A percentile compares a stretch with the other conserved stretches of the same genome.
phyloP scores from a whole-genome alignment of 2,888 invertebrate genomes.

The Aphrophora alni region DNA sequence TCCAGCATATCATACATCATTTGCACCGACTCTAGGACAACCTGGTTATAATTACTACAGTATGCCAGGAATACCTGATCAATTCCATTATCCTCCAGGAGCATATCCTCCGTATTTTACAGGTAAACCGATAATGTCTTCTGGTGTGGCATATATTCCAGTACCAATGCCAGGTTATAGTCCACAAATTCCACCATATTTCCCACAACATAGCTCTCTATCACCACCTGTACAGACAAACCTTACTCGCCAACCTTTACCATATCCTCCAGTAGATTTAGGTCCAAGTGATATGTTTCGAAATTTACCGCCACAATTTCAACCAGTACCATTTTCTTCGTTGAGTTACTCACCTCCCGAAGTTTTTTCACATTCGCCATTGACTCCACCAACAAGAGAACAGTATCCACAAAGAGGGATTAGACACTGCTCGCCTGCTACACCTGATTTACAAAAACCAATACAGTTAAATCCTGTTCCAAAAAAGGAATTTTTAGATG shows the following conservation, averaged over 20 bases:
- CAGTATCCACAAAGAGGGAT: background rate
- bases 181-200: slow-evolving; percentile 14
- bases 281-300: background rate
- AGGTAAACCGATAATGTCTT: background rate
- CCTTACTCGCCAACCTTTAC: background rate
- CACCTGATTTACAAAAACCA: background rate
- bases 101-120: background rate
- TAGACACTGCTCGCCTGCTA: background rate
- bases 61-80: background rate
- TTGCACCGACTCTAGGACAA: background rate
- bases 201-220: slow-evolving; percentile 11
- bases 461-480: background rate
- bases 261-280: background rate
- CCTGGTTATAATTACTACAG: background rate
- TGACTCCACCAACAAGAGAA: background rate
- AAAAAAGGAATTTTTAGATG: background rate
- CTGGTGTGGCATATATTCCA: slow-evolving; percentile 28
- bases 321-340: background rate
- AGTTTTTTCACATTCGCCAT: background rate
- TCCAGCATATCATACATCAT: background rate
- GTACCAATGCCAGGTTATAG: slow-evolving; percentile 10
- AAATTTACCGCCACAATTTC: background rate
- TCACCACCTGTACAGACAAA: background rate
- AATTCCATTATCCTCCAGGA: background rate
- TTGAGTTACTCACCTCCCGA: background rate